Evolutionary conservation across 2,888 invertebrate species (phyloP), one percentile per base, ranked within the genome.

Genomic region (Cheilosia impressa): DNA sequence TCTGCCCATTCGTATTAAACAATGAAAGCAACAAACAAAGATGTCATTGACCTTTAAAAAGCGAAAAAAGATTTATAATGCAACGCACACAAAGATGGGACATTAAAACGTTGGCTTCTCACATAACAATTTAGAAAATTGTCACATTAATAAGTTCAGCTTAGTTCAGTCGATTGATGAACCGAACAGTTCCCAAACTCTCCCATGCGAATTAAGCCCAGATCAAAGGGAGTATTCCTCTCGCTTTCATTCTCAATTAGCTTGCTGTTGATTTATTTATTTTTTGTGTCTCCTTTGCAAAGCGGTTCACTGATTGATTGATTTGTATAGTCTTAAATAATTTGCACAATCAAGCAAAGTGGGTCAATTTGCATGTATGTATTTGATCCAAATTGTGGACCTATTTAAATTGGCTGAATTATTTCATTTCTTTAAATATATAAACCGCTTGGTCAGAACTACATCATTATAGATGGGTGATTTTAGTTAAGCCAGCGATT

Each of bases 291-390:
- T 4, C 0, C 38, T 50, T 58, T 55, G 58, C 41, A 34, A 41
- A 19, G 17, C 38, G 38, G 13, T 3, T 13, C 38, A 38, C 38
- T 38, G 10, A 10, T 4, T 10, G 10, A 75, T 66, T 57, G 75
- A 75, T 75, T 75, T 50, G 75, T 73, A n/a, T n/a, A 24, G 63
- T 45, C 50, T 66, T 45, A 66, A 58, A 31, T 47, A 75, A 65
- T 75, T 66, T 58, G 65, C 66, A 31, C 66, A 75, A 66, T 75
- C 66, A 75, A 75, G 41, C 57, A 57, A 66, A 75, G 50, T 66
- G 60, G 75, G 75, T 52, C 65, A 75, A 75, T 75, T 75, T 75
- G 75, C 65, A 41, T 27, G 58, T 66, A 58, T 41, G 58, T 66
- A 66, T 58, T 52, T 66, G 65, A 66, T 66, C 31, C 17, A n/a